These are phyloP conservation scores for Lithobates pipiens DNA, from an alignment of 2,797 vertebrate genomes.

Conservation along the genomic window DNA sequence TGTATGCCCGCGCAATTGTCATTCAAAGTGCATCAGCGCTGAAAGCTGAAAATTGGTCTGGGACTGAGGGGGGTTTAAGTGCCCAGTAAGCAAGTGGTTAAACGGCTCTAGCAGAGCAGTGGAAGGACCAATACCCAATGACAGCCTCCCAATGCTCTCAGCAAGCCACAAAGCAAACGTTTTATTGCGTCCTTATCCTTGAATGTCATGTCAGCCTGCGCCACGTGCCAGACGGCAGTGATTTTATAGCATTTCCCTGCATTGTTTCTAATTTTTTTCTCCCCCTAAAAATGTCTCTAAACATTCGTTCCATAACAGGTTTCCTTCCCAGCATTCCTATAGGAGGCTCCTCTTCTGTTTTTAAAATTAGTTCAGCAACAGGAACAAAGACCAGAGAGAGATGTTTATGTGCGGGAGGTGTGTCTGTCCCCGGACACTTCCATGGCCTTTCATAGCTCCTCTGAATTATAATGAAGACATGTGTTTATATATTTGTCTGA, in stretches of 20 bases:
- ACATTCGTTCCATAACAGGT: conserved; percentile 78
- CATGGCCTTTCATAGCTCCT: neutral
- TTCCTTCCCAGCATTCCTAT: conserved; percentile 78
- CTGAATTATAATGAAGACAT: conserved; percentile 63
- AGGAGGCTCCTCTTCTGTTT: conserved; percentile 69
- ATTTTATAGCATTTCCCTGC: conserved; percentile 85
- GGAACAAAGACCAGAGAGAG: conserved; percentile 65
- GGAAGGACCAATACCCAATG: too few species aligned
- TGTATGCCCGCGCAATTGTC: too few species aligned
- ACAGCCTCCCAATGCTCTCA: too few species aligned
- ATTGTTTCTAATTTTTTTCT: conserved; percentile 80
- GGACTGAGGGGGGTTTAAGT: too few species aligned
- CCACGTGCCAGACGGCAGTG: conserved; percentile 66
- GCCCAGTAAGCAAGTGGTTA: too few species aligned
- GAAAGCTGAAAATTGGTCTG: too few species aligned
- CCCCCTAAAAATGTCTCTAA: conserved; percentile 90
- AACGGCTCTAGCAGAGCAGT: too few species aligned
- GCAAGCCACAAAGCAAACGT: too few species aligned
- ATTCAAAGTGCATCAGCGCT: too few species aligned
- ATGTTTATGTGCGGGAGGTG: conserved; percentile 54
- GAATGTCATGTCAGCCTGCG: neutral
- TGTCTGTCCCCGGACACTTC: conserved; percentile 61
- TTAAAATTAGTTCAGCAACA: conserved; percentile 75
- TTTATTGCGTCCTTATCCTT: too few species aligned
- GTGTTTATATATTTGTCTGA: conserved; percentile 61